Base-by-base conservation (phyloP, 1,140 invertebrate genomes). In the Temnothorax curvispinosus region DNA sequence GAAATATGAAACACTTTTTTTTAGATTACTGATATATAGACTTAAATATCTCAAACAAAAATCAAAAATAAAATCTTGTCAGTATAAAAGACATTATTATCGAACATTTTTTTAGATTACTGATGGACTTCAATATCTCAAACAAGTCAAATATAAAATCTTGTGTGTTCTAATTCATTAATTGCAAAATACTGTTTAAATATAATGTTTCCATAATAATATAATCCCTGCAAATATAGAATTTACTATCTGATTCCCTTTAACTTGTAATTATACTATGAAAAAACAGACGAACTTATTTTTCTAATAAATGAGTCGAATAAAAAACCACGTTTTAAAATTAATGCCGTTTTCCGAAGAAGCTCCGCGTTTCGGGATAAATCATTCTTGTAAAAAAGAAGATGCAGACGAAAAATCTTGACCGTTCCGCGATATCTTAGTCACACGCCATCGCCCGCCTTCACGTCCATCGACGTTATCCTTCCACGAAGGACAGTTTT, bases 401-500 rank as follows among this genome's bases (percentile, higher is more conserved):
- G 9, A 56, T 8, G 3, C 3, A 11, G 8, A 27, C n/a, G 38
- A 21, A 77, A 27, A 41, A 75, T 54, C 62, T 81, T 47, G 71
- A 15, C 47, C 38, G n/a, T 27, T 38, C 52, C 15, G 50, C 18
- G 74, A 32, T 60, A 76, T 32, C 58, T 60, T 32, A 11, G 58
- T 60, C 11, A 44, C 38, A 67, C 27, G 15, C 18, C 15, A 18
- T 41, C 47, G 47, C 35, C 35, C n/a, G n/a, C n/a, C 21, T 54
- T 81, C 35, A 69, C n/a, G 4, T 80, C 35, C 47, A 54, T 13
- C 35, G 50, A 21, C 41, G 76, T 50, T 54, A 80, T 69, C 15
- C 65, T 50, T 27, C 8, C 32, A 41, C n/a, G 15, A 81, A 27
- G 67, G 47, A 54, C 15, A 76, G 56, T 32, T 84, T 84, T 76